Percentiles rank a stretch among this genome's conserved stretches.
phyloP scores from a whole-genome alignment of 1,140 invertebrate genomes.

The Bacillus rossius region DNA sequence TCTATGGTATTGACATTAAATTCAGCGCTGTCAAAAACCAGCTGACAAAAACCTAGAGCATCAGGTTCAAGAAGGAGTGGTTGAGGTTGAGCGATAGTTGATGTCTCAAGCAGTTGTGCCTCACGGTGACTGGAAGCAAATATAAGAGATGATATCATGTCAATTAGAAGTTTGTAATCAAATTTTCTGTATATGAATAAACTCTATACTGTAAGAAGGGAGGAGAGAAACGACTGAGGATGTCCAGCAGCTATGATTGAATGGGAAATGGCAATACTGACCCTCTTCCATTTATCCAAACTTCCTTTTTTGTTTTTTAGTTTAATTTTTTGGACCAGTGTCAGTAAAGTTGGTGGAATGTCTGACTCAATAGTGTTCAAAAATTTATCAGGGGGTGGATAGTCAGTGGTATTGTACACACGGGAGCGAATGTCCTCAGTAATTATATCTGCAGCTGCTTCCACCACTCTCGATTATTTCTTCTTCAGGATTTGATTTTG shows the following conservation, averaged over 20 bases:
- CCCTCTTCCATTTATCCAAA: background rate
- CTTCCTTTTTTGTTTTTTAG: background rate
- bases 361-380: background rate
- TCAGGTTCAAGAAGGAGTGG: background rate
- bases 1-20: constrained; percentile 28
- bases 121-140: constrained; percentile 13
- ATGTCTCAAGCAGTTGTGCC: constrained; percentile 12
- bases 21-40: constrained; percentile 32
- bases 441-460: no score
- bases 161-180: constrained; percentile 19
- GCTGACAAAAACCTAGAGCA: constrained; percentile 14
- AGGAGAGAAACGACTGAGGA: constrained; percentile 34
- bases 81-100: constrained; percentile 14
- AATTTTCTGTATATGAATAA: constrained; percentile 24
- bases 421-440: no score
- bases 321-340: background rate
- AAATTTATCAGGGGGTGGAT: no score
- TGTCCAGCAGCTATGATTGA: constrained; percentile 34
- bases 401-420: no score
- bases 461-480: no score
- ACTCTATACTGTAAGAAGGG: constrained; percentile 21
- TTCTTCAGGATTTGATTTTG: no score
- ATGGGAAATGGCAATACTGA: constrained; percentile 26
- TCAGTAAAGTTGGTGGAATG: background rate
- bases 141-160: constrained; percentile 22